A percentile compares a stretch with the other conserved stretches of the same genome.
phyloP scores from a whole-genome alignment of 1,140 invertebrate genomes.

The Diachasmimorpha longicaudata region DNA sequence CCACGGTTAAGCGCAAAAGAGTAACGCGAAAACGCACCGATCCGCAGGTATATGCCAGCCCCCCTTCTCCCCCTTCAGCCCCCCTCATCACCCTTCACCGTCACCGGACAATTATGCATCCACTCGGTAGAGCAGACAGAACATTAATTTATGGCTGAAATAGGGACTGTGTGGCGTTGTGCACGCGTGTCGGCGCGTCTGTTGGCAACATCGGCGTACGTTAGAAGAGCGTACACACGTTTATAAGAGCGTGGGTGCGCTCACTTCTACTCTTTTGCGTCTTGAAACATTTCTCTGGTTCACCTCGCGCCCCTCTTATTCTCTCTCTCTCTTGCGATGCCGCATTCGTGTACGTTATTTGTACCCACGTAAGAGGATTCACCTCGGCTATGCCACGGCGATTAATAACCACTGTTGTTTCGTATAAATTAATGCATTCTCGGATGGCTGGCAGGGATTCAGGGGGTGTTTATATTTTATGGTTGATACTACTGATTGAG shows the following conservation, averaged over 20 bases:
- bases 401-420: conserved; percentile 61
- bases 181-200: conserved; percentile 60
- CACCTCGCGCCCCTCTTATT: conserved; percentile 40
- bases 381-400: conserved; percentile 46
- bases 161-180: conserved; percentile 54
- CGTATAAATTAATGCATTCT: conserved; percentile 62
- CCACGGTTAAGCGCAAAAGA: conserved; percentile 27
- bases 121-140: conserved; percentile 48
- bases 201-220: conserved; percentile 46
- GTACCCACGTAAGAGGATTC: conserved; percentile 58
- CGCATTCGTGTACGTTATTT: conserved; percentile 60
- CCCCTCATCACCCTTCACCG: too few species aligned
- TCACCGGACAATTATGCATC: conserved; percentile 58
- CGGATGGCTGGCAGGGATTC: neutral
- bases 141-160: conserved; percentile 61
- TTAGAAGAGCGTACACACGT: conserved; percentile 28
- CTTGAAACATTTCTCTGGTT: conserved; percentile 63
- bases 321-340: conserved; percentile 28
- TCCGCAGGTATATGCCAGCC: too few species aligned
- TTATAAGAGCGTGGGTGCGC: conserved; percentile 20
- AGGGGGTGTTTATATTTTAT: neutral
- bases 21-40: neutral
- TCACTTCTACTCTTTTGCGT: conserved; percentile 32
- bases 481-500: too few species aligned
- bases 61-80: too few species aligned